Conservation (phyloP, 2,113 vertebrate species). For the Eidolon helvum region DNA sequence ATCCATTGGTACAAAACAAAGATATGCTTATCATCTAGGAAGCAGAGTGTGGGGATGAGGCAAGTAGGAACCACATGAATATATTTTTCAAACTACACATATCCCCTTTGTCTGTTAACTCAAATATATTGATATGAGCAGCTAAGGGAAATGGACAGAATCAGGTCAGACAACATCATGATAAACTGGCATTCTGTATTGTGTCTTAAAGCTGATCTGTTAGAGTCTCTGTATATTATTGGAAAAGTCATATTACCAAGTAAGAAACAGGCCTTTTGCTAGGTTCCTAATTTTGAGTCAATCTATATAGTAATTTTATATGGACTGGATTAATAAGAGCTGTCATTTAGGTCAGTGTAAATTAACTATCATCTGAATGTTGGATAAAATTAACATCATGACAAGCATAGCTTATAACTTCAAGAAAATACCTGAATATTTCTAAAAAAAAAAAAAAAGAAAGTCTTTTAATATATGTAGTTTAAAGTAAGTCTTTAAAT, state of each 20-base stretch:
- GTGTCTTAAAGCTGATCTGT: not conserved
- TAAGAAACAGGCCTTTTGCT: not conserved
- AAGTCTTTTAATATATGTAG: no score
- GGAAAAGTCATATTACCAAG: not conserved
- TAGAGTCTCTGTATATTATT: constrained; percentile 5
- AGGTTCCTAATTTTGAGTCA: not conserved
- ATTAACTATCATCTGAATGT: not conserved
- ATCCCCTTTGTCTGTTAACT: not conserved
- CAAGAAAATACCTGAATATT: not conserved
- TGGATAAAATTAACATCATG: not conserved
- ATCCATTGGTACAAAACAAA: not conserved
- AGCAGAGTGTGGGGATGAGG: not conserved
- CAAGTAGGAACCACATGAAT: not conserved
- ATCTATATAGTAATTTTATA: not conserved
- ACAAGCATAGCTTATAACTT: not conserved
- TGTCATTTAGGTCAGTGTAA: not conserved
- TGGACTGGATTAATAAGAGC: not conserved
- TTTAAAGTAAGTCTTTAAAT: not conserved
- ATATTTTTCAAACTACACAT: not conserved
- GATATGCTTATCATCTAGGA: not conserved
- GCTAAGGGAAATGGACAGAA: not conserved
- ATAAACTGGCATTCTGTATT: not conserved
- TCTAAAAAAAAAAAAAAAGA: not conserved
- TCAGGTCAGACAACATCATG: not conserved
- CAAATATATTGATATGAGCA: not conserved